Evolutionary conservation across 1,140 invertebrate species (phyloP).

Genomic region (Belonocnema kinseyi): DNA sequence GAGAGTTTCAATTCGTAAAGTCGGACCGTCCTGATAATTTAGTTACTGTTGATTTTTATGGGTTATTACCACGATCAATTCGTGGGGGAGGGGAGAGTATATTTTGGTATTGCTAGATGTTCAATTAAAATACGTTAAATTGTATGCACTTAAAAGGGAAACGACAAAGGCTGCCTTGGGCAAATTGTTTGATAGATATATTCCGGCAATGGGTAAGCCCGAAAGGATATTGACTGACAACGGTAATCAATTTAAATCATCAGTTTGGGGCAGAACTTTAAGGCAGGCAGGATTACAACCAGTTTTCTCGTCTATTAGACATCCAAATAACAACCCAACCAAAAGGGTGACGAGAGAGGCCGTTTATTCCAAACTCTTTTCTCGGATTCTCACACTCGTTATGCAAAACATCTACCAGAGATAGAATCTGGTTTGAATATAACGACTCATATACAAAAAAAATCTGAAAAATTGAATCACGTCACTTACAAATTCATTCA

Average conservation of each 20-base stretch:
- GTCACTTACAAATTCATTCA: conserved; percentile 7
- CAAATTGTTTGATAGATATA: conserved; percentile 20
- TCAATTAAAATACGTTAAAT: conserved; percentile 18
- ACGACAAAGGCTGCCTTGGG: not conserved
- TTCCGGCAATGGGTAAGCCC: conserved; percentile 21
- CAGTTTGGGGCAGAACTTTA: conserved; percentile 23
- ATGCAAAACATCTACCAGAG: not conserved
- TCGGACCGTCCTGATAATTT: not conserved
- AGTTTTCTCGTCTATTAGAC: conserved; percentile 14
- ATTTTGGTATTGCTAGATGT: conserved; percentile 29
- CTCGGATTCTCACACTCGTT: not conserved
- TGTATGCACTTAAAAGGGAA: conserved; percentile 31
- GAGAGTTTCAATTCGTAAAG: conserved; percentile 15
- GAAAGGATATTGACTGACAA: conserved; percentile 34
- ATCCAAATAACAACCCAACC: conserved; percentile 13
- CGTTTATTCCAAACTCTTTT: conserved; percentile 12
- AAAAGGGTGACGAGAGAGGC: conserved; percentile 31
- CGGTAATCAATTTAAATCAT: conserved; percentile 33
- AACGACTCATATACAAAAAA: not conserved
- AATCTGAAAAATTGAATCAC: not conserved
- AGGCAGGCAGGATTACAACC: conserved; percentile 4
- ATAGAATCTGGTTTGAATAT: too few relatives aligned
- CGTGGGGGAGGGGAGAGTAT: conserved; percentile 23
- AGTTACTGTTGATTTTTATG: conserved; percentile 32
- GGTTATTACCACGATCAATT: conserved; percentile 3